These are phyloP conservation scores for Echinometra lucunter DNA, from an alignment of 53 echinoderm and acorn worm species.

Conservation along the genomic window DNA sequence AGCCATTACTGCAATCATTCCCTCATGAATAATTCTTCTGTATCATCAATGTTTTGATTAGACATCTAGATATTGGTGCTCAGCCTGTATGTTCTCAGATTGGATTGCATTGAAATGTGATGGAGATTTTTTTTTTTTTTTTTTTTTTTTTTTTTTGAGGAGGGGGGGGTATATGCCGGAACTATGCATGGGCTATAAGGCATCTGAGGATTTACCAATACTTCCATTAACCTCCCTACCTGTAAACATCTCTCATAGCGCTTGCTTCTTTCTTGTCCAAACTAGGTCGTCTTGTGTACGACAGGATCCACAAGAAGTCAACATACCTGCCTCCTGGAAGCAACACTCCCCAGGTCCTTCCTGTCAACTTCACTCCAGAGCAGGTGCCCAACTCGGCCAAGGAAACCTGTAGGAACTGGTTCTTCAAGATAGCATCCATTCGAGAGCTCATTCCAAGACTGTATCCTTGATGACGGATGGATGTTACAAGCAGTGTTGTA, in stretches of 20 bases:
- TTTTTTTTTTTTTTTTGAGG: no score
- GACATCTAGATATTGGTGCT: no score
- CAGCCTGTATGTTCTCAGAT: no score
- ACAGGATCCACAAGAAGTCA: slow-evolving; percentile 93
- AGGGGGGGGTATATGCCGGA: no score
- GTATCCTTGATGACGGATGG: slow-evolving; percentile 79
- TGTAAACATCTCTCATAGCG: not conserved
- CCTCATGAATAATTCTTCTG: no score
- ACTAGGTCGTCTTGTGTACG: slow-evolving; percentile 90
- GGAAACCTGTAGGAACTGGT: slow-evolving; percentile 99
- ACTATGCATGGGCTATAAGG: no score
- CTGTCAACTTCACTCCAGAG: slow-evolving; percentile 90
- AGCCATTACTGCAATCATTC: no score
- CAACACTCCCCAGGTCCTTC: slow-evolving; percentile 87
- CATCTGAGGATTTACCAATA: no score
- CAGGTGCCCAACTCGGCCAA: slow-evolving; percentile 99
- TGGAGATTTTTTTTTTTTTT: no score
- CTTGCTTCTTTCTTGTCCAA: not conserved
- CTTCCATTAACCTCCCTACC: not conserved
- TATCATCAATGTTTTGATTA: no score
- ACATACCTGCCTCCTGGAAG: slow-evolving; percentile 86
- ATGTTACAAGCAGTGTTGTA: not conserved
- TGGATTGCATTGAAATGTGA: no score
- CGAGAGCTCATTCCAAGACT: slow-evolving; percentile 97
- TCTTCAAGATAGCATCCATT: slow-evolving; percentile 99